Evolutionary conservation across 2,113 vertebrate species (phyloP).

Genomic region (Crypturellus undulatus): DNA sequence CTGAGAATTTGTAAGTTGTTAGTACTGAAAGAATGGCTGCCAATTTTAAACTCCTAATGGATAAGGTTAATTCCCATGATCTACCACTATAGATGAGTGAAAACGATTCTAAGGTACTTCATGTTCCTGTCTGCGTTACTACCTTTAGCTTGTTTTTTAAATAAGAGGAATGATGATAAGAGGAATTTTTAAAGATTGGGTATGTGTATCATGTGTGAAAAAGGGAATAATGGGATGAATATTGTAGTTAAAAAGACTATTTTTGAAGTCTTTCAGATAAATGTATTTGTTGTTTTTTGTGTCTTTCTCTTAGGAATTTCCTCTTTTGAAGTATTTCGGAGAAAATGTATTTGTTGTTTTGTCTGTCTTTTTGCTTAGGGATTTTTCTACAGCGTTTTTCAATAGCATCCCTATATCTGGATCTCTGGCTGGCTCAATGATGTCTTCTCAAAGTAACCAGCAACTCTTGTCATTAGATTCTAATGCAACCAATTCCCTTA

Average conservation of each 20-base stretch:
- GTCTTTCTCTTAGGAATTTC: not conserved
- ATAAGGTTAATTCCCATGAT: not conserved
- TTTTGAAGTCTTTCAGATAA: not conserved
- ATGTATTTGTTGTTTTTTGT: not conserved
- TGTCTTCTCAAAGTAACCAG: slow-evolving; percentile 89
- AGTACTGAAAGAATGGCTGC: not conserved
- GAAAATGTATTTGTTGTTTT: not conserved
- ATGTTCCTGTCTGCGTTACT: not conserved
- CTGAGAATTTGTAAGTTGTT: not conserved
- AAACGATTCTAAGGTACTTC: not conserved
- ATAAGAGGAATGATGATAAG: not conserved
- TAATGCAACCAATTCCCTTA: slow-evolving; percentile 84
- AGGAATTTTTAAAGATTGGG: not conserved
- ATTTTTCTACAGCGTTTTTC: slow-evolving; percentile 98
- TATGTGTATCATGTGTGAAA: not conserved
- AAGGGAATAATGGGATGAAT: not conserved
- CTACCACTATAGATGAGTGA: not conserved
- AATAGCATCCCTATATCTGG: slow-evolving; percentile 94
- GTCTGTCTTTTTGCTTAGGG: slow-evolving; percentile 77
- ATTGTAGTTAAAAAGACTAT: not conserved
- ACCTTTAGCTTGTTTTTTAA: not conserved
- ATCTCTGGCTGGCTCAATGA: slow-evolving; percentile 88
- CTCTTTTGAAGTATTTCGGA: not conserved
- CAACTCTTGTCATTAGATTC: slow-evolving; percentile 91
- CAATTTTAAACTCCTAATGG: not conserved